Conservation (phyloP, 2,113 vertebrate genomes). For the Holacanthus passer region DNA sequence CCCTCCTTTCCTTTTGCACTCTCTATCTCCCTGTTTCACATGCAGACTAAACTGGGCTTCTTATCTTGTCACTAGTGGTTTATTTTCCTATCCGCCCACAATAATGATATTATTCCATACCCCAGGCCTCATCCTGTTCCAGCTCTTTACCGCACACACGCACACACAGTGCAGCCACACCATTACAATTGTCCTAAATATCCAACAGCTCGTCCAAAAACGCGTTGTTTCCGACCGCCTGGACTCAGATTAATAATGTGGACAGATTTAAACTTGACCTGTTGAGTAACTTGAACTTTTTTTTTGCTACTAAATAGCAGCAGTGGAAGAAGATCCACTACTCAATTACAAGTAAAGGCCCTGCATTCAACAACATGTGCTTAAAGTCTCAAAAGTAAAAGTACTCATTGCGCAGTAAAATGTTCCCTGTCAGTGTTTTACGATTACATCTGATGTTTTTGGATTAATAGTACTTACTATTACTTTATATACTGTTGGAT, state of each 20-base stretch:
- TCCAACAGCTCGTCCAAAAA: not conserved
- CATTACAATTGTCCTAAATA: not conserved
- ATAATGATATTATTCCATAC: conserved; percentile 53
- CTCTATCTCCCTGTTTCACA: conserved; percentile 33
- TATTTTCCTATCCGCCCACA: conserved; percentile 61
- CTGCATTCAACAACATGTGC: not conserved
- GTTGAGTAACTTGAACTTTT: not conserved
- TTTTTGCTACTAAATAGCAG: not conserved
- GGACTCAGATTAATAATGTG: not conserved
- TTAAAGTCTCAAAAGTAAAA: not conserved
- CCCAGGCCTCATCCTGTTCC: conserved; percentile 41
- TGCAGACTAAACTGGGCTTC: conserved; percentile 22
- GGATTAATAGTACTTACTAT: not conserved
- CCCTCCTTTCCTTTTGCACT: conserved; percentile 3
- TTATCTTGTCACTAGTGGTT: conserved; percentile 61
- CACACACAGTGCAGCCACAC: not conserved
- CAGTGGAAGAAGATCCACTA: not conserved
- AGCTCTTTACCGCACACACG: conserved; percentile 22
- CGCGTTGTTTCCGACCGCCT: not conserved
- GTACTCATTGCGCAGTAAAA: not conserved
- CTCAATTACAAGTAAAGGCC: not conserved
- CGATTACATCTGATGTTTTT: not conserved
- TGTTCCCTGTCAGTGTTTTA: too few relatives aligned
- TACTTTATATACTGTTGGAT: not conserved
- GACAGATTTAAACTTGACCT: not conserved